These are phyloP conservation scores for Penaeus monodon DNA, from an alignment of 2,888 invertebrate genomes.

Conservation along the genomic window DNA sequence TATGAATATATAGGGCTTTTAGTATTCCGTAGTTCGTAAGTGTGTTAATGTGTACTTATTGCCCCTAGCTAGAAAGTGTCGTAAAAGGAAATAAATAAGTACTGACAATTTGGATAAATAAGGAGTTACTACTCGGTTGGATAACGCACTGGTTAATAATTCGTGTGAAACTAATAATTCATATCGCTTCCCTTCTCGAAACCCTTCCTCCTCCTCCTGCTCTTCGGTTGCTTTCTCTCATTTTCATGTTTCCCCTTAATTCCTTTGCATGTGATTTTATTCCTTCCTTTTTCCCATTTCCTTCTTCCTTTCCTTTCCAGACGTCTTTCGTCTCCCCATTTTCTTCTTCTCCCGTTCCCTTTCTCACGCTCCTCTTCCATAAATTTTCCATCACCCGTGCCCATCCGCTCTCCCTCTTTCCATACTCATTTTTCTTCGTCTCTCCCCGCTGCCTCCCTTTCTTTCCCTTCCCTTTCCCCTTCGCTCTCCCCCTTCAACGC, in stretches of 20 bases:
- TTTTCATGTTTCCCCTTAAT: neutral
- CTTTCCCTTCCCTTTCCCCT: neutral
- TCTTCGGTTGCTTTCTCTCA: no score
- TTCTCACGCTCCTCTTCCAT: neutral
- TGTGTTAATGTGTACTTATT: no score
- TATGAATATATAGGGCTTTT: no score
- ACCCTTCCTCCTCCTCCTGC: no score
- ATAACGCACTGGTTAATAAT: no score
- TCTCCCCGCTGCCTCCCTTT: neutral
- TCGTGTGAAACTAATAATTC: no score
- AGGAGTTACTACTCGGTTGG: no score
- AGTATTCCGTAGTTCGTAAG: no score
- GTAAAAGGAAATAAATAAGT: no score
- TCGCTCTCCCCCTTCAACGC: neutral
- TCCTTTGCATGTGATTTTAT: neutral
- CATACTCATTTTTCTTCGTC: neutral
- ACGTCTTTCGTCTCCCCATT: neutral
- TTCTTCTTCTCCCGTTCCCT: neutral
- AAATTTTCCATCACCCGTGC: neutral
- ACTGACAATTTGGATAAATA: no score
- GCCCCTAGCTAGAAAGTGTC: no score
- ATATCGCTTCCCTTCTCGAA: no score
- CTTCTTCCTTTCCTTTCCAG: neutral
- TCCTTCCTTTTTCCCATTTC: neutral
- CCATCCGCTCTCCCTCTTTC: neutral